These are phyloP conservation scores for Drosophila rhopaloa DNA, from an alignment of 1,140 invertebrate species.

Conservation along the genomic window DNA sequence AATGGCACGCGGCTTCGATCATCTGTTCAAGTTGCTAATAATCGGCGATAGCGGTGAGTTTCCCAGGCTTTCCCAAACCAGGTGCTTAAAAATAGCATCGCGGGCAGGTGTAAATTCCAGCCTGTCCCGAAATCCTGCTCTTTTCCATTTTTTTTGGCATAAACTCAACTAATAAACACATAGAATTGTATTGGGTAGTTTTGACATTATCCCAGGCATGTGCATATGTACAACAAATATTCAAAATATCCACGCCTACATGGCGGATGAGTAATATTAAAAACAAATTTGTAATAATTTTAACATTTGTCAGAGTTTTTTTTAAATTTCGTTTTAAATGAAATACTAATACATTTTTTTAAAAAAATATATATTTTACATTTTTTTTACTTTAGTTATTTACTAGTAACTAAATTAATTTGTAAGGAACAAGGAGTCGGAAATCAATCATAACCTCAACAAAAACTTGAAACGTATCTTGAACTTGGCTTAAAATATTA, in stretches of 20 bases:
- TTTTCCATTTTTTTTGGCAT: background rate
- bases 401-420: no score
- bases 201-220: no score
- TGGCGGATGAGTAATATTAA: conserved; percentile 9
- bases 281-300: no score
- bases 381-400: no score
- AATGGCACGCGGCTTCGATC: conserved; percentile 97
- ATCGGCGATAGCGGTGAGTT: conserved; percentile 97
- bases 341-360: background rate
- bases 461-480: no score
- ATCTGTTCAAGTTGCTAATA: conserved; percentile 99
- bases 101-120: conserved; percentile 4
- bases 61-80: conserved; percentile 18
- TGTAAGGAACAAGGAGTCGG: no score
- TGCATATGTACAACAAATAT: no score
- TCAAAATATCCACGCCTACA: background rate
- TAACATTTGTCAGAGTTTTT: background rate
- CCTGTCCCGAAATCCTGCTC: conserved; percentile 6
- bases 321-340: background rate
- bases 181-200: background rate
- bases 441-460: no score
- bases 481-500: no score
- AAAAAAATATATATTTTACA: no score
- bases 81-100: conserved; percentile 31
- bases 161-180: background rate